A percentile compares a stretch with the other conserved stretches of the same genome.
Evolutionary conservation across 2,113 vertebrate species (phyloP).

Genomic region (Pygoscelis antarcticus): DNA sequence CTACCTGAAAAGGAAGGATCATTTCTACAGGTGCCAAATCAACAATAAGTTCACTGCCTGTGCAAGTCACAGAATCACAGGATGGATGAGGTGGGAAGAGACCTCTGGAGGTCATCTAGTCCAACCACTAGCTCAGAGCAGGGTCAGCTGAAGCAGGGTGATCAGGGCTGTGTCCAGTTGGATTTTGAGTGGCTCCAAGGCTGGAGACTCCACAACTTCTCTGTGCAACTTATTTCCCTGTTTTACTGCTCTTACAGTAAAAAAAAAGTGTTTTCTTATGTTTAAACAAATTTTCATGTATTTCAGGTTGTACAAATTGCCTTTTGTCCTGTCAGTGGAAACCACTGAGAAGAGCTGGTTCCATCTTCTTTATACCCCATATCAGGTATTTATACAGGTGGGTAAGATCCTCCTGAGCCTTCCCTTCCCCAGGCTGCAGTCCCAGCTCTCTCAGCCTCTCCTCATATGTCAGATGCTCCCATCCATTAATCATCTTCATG

Average conservation of each 20-base stretch:
- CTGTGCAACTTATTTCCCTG: fast-evolving
- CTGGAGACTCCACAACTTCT: not conserved
- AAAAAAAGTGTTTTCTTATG: not conserved
- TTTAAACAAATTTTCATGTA: not conserved
- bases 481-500: not conserved
- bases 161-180: not conserved
- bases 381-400: not conserved
- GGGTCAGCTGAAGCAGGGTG: not conserved
- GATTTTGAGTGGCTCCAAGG: not conserved
- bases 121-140: not conserved
- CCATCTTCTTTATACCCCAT: not conserved
- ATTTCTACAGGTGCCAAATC: not conserved
- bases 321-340: not conserved
- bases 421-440: not conserved
- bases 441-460: not conserved
- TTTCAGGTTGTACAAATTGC: not conserved
- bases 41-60: not conserved
- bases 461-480: not conserved
- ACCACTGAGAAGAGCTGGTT: not conserved
- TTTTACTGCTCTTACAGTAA: not conserved
- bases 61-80: not conserved
- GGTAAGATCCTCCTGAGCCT: not conserved
- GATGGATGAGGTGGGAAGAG: not conserved
- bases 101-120: not conserved
- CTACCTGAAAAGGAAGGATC: not conserved